Evolutionary conservation across 2,888 invertebrate species (phyloP).

Genomic region (Brenthis ino): DNA sequence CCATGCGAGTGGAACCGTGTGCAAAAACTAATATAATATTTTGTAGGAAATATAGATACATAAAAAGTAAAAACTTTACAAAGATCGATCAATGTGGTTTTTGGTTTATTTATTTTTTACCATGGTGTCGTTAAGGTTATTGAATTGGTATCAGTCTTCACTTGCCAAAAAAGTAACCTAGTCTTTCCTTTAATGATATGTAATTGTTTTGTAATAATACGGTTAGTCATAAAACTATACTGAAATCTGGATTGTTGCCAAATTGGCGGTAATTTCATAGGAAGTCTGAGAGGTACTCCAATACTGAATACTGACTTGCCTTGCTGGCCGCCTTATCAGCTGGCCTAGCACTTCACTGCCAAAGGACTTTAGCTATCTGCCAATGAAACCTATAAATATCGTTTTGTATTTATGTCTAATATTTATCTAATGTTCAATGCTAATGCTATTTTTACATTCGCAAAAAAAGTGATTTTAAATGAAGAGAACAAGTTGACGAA

Average conservation of each 20-base stretch:
- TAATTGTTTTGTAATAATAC: slow-evolving; percentile 26
- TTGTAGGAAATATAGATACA: too few species aligned
- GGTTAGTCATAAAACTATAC: slow-evolving; percentile 18
- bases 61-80: neutral
- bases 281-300: slow-evolving; percentile 34
- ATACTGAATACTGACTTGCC: slow-evolving; percentile 32
- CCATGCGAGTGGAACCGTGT: too few species aligned
- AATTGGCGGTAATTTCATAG: slow-evolving; percentile 40
- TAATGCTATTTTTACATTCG: neutral
- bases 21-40: too few species aligned
- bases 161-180: slow-evolving; percentile 1
- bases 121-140: neutral
- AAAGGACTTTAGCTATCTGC: slow-evolving; percentile 35
- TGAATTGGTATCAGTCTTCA: neutral
- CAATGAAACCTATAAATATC: slow-evolving; percentile 24
- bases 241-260: slow-evolving; percentile 37
- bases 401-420: slow-evolving; percentile 11
- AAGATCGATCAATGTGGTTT: neutral
- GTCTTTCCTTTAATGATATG: slow-evolving; percentile 11
- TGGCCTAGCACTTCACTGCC: slow-evolving; percentile 37
- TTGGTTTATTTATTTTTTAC: neutral
- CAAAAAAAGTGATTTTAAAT: too few species aligned
- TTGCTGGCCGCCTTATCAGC: slow-evolving; percentile 36
- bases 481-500: too few species aligned
- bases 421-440: neutral